Conservation (phyloP, 2,888 invertebrate genomes). For the Octonoba sinensis region DNA sequence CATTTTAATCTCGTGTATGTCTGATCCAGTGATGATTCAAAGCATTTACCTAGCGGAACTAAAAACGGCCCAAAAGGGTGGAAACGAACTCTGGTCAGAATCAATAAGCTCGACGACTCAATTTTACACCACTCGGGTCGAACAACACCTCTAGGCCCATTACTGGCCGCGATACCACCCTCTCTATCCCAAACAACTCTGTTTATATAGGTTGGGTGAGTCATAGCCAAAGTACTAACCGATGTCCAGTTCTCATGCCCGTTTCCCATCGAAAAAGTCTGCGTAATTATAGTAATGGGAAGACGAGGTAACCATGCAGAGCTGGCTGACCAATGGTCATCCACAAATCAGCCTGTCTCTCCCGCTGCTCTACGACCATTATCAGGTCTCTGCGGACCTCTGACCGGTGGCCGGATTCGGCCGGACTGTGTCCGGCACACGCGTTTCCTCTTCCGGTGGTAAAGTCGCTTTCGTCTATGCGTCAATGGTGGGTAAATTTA, state of each 20-base stretch:
- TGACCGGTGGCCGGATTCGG: slow-evolving; percentile 45
- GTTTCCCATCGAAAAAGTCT: slow-evolving; percentile 46
- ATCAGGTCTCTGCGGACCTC: slow-evolving; percentile 37
- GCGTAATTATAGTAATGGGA: slow-evolving; percentile 62
- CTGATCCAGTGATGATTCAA: slow-evolving; percentile 41
- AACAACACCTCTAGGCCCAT: slow-evolving; percentile 57
- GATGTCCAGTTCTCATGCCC: slow-evolving; percentile 55
- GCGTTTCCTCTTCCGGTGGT: slow-evolving; percentile 30
- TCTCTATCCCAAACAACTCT: slow-evolving; percentile 25
- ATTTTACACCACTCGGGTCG: slow-evolving; percentile 54
- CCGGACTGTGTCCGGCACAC: slow-evolving; percentile 41
- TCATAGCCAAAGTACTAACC: slow-evolving; percentile 56
- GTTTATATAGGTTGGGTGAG: slow-evolving; percentile 50
- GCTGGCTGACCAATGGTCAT: slow-evolving; percentile 60
- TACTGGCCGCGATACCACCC: slow-evolving; percentile 17
- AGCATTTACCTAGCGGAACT: slow-evolving; percentile 1
- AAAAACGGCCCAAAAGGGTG: slow-evolving; percentile 24
- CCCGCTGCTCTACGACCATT: slow-evolving; percentile 36
- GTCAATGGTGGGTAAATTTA: no score
- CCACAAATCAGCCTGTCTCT: slow-evolving; percentile 52
- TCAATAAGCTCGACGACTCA: slow-evolving; percentile 58
- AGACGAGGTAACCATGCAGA: slow-evolving; percentile 40
- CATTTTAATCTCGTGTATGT: slow-evolving; percentile 4
- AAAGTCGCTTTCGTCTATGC: no score
- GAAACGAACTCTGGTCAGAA: slow-evolving; percentile 27